Percentiles rank a stretch among this genome's conserved stretches.
These are phyloP conservation scores for Pitta sordida DNA, from an alignment of 2,113 vertebrate genomes.

Conservation along the genomic window DNA sequence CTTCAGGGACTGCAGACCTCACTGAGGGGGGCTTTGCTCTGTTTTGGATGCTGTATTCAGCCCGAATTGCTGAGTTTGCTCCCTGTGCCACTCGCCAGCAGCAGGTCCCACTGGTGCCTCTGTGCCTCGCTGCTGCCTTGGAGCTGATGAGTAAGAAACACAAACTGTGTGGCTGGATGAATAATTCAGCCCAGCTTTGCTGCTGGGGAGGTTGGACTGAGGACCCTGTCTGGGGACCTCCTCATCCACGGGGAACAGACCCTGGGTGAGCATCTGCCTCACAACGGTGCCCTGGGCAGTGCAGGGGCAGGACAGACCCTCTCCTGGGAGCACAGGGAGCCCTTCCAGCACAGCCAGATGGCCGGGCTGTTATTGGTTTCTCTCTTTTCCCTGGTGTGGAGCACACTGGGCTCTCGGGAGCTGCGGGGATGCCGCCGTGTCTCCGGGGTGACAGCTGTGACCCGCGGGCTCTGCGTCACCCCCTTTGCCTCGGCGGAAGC, in stretches of 20 bases:
- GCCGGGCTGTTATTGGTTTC: fast-evolving
- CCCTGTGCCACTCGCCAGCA: fast-evolving
- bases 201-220: fast-evolving
- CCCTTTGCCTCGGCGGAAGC: not conserved
- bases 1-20: fast-evolving
- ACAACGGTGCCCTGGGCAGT: fast-evolving
- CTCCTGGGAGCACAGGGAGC: not conserved
- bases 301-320: not conserved
- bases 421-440: not conserved
- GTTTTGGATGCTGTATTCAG: not conserved
- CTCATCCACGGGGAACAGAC: fast-evolving
- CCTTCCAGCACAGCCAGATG: not conserved
- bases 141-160: not conserved
- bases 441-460: not conserved
- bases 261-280: not conserved
- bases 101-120: not conserved
- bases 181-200: not conserved
- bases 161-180: not conserved
- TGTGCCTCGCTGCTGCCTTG: not conserved
- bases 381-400: not conserved
- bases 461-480: fast-evolving
- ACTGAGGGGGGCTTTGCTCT: not conserved
- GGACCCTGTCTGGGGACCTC: not conserved
- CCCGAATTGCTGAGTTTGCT: not conserved
- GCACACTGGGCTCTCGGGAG: fast-evolving